Base-by-base conservation (phyloP, 2,797 vertebrate species). In the Oryzias sinensis region DNA sequence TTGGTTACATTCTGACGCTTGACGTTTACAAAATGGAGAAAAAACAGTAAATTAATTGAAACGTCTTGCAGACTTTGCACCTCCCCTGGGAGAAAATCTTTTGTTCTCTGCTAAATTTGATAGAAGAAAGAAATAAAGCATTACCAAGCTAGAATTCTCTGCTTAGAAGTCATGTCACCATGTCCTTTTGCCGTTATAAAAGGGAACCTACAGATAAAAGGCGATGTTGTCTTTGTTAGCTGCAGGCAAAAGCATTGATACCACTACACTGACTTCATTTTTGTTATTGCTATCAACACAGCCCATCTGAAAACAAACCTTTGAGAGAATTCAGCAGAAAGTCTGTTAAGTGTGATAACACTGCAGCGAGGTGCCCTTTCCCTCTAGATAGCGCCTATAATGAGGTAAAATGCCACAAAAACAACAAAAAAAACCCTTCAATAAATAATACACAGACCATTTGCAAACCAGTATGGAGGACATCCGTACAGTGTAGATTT, bases 381-480 rank as follows among this genome's bases (percentile, higher is more conserved):
- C 72, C 68, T 60, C 52, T 68, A 79, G 81, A 84, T 75, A 79
- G 76, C 62, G 63, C 59, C 73, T 71, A 80, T 81, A 79, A 81
- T 83, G 72, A 80, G 74, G 72, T 77, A 80, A 80, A 81, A 80
- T 37, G 33, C 33, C 33, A 37, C 9, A 37, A 33, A 33, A 33
- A 33, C 0, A 9, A 33, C 1, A 9, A 79, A 57, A 59, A 16
- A 57, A 62, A 88, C 81, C 62, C 88, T 66, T 44, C 74, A 71
- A 90, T 91, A 89, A 91, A 91, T 90, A 90, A 91, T 88, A 87
- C 86, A 81, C 83, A 70, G 82, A 77, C 91, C 82, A 86, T 82
- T 88, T 90, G 80, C 91, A 92, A 91, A 91, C 91, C 90, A 89
- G 83, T 82, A 65, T 62, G 72, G 74, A 88, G 76, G 70, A 14